phyloP scores from a whole-genome alignment of 2,888 invertebrate species.

The Acanthococcus lagerstroemiae region DNA sequence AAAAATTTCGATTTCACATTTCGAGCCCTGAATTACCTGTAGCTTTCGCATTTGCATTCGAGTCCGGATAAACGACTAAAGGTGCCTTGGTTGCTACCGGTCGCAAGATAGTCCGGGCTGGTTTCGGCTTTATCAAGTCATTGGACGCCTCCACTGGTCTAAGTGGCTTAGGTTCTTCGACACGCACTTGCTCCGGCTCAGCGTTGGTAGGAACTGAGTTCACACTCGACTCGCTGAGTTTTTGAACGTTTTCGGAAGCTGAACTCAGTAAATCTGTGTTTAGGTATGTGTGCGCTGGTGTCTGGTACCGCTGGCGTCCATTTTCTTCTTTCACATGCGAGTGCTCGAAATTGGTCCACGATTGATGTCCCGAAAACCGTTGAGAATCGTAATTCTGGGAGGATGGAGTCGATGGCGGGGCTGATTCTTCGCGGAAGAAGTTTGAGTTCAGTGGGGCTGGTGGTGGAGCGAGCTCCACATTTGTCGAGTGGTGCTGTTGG shows the following conservation, averaged over 20 bases:
- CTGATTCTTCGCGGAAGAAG: too few relatives aligned
- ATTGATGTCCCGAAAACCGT: not conserved
- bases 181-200: too few relatives aligned
- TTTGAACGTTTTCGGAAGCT: conserved; percentile 13
- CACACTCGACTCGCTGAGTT: not conserved
- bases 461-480: too few relatives aligned
- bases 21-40: too few relatives aligned
- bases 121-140: not conserved
- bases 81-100: not conserved
- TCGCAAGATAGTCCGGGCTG: not conserved
- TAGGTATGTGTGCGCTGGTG: not conserved
- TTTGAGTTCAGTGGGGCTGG: too few relatives aligned
- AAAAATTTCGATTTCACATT: too few relatives aligned
- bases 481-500: too few relatives aligned
- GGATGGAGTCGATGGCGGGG: too few relatives aligned
- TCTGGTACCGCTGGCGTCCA: not conserved
- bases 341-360: not conserved
- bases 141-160: not conserved
- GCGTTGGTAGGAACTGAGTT: not conserved
- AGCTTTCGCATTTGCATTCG: not conserved
- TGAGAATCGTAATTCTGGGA: too few relatives aligned
- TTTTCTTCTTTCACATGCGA: too few relatives aligned
- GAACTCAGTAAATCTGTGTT: not conserved
- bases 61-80: not conserved
- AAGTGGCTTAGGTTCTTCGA: not conserved